A percentile compares a stretch with the other conserved stretches of the same genome.
phyloP scores from a whole-genome alignment of 2,888 invertebrate genomes.

The Lissocephala sabroskyi region DNA sequence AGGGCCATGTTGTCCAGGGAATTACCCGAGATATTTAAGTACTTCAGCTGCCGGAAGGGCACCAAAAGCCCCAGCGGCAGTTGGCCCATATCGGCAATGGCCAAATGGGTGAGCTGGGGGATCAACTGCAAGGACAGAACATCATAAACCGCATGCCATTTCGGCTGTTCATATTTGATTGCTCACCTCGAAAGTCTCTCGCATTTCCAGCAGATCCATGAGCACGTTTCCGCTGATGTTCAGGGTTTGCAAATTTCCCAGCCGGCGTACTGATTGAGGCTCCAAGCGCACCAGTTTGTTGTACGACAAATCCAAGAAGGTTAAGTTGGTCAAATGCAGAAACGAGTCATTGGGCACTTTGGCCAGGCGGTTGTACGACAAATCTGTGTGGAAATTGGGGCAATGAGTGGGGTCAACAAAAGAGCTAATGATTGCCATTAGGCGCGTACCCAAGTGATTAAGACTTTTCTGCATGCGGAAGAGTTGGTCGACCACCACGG shows the following conservation, averaged over 20 bases:
- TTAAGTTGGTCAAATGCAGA: conserved; percentile 79
- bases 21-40: conserved; percentile 83
- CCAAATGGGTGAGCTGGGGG: conserved; percentile 69
- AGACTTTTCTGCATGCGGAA: conserved; percentile 74
- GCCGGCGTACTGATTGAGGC: conserved; percentile 73
- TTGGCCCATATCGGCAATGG: conserved; percentile 72
- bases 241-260: conserved; percentile 76
- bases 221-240: conserved; percentile 80
- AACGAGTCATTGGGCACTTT: conserved; percentile 83
- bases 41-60: conserved; percentile 74
- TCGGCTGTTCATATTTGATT: not conserved
- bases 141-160: conserved; percentile 1
- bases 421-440: conserved; percentile 7
- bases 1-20: conserved; percentile 74
- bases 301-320: conserved; percentile 82
- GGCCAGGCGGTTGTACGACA: conserved; percentile 83
- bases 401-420: no score
- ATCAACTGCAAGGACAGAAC: conserved; percentile 55
- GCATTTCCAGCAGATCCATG: conserved; percentile 71
- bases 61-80: conserved; percentile 70
- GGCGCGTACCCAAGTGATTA: conserved; percentile 70
- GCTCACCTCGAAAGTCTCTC: conserved; percentile 70
- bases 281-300: conserved; percentile 83
- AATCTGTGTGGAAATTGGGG: conserved; percentile 67
- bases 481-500: conserved; percentile 82